Conservation (phyloP, 2,113 vertebrate species). For the Burhinus bistriatus region DNA sequence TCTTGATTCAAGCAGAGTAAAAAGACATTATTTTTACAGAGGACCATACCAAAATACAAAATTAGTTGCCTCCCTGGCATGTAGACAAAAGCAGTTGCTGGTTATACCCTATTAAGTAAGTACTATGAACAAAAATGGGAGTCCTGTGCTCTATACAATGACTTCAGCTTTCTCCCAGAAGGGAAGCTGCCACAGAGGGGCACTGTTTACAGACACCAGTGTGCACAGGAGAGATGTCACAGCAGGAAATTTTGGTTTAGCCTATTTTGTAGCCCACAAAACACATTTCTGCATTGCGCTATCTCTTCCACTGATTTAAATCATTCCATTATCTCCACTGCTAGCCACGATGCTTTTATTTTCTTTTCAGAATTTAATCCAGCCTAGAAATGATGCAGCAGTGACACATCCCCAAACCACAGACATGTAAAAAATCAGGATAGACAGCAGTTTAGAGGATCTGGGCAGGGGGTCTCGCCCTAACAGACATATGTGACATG, state of each 20-base stretch:
- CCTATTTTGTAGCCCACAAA: neutral
- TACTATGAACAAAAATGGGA: neutral
- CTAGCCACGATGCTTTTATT: neutral
- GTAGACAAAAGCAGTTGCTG: neutral
- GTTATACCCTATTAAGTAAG: too few relatives aligned
- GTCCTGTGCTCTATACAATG: neutral
- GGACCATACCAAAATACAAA: neutral
- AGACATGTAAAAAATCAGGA: neutral
- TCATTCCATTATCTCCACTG: neutral
- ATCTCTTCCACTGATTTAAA: neutral
- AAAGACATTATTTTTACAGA: neutral
- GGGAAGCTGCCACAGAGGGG: neutral
- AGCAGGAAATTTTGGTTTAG: neutral
- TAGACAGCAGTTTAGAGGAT: constrained; percentile 22
- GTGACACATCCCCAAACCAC: neutral
- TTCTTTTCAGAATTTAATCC: neutral
- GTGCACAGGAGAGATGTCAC: neutral
- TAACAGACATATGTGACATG: constrained; percentile 3
- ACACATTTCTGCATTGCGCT: neutral
- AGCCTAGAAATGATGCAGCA: neutral
- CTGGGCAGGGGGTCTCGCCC: constrained; percentile 33
- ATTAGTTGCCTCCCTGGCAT: neutral
- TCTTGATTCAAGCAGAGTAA: neutral
- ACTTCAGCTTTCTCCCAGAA: neutral
- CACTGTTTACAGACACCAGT: neutral